These are phyloP conservation scores for Vanessa tameamea DNA, from an alignment of 1,140 invertebrate species.

Conservation along the genomic window DNA sequence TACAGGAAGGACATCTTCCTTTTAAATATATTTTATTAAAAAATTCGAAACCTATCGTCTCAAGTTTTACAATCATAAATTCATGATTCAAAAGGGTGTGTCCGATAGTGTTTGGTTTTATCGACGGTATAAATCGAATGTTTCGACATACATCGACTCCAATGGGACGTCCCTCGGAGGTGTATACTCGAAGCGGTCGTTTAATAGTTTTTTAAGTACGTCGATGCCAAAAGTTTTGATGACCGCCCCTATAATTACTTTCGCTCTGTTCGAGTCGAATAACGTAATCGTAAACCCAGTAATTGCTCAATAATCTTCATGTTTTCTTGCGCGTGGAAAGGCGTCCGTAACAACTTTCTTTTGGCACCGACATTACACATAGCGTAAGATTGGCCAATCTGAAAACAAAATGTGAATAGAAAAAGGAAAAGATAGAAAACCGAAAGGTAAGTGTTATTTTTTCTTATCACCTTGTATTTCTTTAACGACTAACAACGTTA, in stretches of 20 bases:
- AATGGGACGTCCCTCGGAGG: conserved; percentile 31
- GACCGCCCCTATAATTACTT: conserved; percentile 61
- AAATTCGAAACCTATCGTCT: neutral
- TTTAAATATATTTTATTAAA: conserved; percentile 21
- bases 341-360: conserved; percentile 50
- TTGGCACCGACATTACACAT: conserved; percentile 57
- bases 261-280: conserved; percentile 47
- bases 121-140: conserved; percentile 45
- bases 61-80: conserved; percentile 43
- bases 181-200: conserved; percentile 49
- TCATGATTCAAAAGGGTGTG: conserved; percentile 56
- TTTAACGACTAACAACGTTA: conserved; percentile 56
- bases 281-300: conserved; percentile 60
- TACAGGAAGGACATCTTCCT: conserved; percentile 60
- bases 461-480: conserved; percentile 36
- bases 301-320: conserved; percentile 61
- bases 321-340: conserved; percentile 35
- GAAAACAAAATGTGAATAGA: conserved; percentile 46
- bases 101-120: conserved; percentile 73
- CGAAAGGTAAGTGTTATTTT: conserved; percentile 62
- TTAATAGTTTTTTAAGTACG: conserved; percentile 55
- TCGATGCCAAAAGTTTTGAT: conserved; percentile 62
- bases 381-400: conserved; percentile 75
- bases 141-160: conserved; percentile 34
- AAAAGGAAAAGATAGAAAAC: conserved; percentile 42